Evolutionary conservation across 2,113 vertebrate species (phyloP).

Genomic region (Balaeniceps rex): DNA sequence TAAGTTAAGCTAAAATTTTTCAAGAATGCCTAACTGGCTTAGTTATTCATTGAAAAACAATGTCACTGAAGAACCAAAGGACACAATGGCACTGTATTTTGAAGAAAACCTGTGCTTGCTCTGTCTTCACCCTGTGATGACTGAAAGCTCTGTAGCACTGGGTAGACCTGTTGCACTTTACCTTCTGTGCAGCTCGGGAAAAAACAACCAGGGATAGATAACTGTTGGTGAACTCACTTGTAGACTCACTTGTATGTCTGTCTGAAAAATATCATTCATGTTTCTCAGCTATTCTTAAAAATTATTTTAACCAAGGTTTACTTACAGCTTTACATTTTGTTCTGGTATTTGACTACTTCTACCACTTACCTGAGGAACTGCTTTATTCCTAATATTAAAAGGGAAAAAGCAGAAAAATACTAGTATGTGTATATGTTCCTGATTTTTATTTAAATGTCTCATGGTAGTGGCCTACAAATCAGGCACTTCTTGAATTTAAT

Average conservation of each 20-base stretch:
- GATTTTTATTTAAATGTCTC: not conserved
- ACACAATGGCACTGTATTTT: not conserved
- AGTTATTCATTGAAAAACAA: not conserved
- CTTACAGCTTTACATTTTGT: not conserved
- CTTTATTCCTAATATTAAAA: not conserved
- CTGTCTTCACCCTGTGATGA: not conserved
- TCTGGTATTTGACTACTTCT: not conserved
- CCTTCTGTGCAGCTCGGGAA: fast-evolving
- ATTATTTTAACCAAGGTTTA: not conserved
- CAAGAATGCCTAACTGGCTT: not conserved
- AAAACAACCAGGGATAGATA: not conserved
- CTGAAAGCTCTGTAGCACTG: not conserved
- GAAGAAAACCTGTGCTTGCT: not conserved
- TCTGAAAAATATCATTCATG: not conserved
- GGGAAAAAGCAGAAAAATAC: not conserved
- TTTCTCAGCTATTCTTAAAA: not conserved
- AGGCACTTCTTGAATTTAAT: not conserved
- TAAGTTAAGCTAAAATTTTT: not conserved
- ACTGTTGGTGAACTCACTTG: not conserved
- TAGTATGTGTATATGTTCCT: fast-evolving
- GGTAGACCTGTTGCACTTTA: not conserved
- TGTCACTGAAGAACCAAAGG: not conserved
- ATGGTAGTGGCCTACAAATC: not conserved
- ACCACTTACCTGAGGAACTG: not conserved
- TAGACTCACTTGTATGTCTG: not conserved